Conservation (phyloP, 2,888 invertebrate genomes). For the Cryptocheilus praepositus region DNA sequence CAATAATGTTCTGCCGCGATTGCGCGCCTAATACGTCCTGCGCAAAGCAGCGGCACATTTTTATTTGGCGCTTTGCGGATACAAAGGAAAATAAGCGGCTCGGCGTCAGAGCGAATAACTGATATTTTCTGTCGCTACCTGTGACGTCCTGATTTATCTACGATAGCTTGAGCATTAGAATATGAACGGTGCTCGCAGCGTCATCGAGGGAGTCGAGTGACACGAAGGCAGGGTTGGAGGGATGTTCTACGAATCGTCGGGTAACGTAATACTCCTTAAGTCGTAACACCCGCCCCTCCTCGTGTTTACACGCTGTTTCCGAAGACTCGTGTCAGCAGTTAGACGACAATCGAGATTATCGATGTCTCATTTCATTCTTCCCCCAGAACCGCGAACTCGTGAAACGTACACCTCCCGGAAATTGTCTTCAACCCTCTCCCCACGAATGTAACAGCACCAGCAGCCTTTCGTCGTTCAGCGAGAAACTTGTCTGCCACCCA, state of each 20-base stretch:
- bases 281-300: slow-evolving; percentile 59
- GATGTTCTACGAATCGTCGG: slow-evolving; percentile 34
- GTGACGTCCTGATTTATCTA: too few species aligned
- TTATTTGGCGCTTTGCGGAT: too few species aligned
- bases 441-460: neutral
- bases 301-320: slow-evolving; percentile 3
- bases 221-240: slow-evolving; percentile 13
- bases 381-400: slow-evolving; percentile 30
- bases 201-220: too few species aligned
- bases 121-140: too few species aligned
- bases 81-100: too few species aligned
- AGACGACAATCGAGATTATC: slow-evolving; percentile 60
- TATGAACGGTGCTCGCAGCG: too few species aligned
- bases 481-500: neutral
- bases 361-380: slow-evolving; percentile 47
- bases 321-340: slow-evolving; percentile 32
- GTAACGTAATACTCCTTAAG: slow-evolving; percentile 56
- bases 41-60: neutral
- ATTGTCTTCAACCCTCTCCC: slow-evolving; percentile 40
- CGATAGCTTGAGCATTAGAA: too few species aligned
- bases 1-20: slow-evolving; percentile 8
- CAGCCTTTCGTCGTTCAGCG: neutral
- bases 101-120: too few species aligned
- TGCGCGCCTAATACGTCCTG: neutral
- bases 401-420: too few species aligned